Conservation (phyloP, 2,888 invertebrate genomes). For the Hymenopus coronatus region DNA sequence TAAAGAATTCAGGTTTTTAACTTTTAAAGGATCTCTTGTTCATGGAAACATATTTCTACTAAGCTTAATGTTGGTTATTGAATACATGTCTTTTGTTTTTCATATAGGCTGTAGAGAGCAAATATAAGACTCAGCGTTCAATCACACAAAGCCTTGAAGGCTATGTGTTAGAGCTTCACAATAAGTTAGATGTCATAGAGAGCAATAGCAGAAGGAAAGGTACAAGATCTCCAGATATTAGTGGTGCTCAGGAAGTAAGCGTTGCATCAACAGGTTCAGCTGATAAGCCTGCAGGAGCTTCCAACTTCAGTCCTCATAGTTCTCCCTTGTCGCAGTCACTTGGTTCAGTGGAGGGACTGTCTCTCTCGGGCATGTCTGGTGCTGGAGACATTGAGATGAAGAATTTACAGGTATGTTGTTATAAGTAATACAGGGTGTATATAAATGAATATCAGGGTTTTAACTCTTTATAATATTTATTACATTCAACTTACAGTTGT, state of each 20-base stretch:
- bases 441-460: no score
- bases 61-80: not conserved
- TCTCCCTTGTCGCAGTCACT: conserved; percentile 35
- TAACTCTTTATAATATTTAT: no score
- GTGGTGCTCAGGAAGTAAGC: conserved; percentile 23
- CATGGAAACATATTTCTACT: no score
- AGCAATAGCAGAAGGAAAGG: not conserved
- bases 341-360: conserved; percentile 32
- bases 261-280: conserved; percentile 25
- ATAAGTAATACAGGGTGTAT: no score
- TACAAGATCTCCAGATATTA: conserved; percentile 25
- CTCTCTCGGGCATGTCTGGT: conserved; percentile 25
- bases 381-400: conserved; percentile 49
- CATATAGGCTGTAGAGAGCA: conserved; percentile 55
- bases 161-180: conserved; percentile 53
- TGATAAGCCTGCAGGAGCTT: conserved; percentile 21
- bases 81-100: conserved; percentile 25
- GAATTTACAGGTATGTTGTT: conserved; percentile 54
- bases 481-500: no score
- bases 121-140: conserved; percentile 56
- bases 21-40: no score
- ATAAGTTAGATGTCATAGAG: conserved; percentile 43
- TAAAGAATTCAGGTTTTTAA: no score
- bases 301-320: conserved; percentile 31
- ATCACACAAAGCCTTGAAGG: conserved; percentile 57